Base-by-base conservation (phyloP, 2,113 vertebrate species). In the Nothoprocta pentlandii region DNA sequence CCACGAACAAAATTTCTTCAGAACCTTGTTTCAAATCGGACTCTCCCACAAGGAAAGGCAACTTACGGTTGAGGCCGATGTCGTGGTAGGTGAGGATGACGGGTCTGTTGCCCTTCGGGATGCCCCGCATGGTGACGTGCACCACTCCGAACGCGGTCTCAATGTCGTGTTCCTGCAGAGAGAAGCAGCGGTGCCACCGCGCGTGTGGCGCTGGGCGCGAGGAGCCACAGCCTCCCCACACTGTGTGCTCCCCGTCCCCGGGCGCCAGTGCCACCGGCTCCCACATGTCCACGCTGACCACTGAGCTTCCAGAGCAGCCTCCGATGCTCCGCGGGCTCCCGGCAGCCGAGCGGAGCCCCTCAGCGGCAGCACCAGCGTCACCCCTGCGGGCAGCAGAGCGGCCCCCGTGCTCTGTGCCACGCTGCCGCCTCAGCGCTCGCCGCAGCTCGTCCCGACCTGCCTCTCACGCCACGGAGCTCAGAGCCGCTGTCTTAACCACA, bases 11-110 rank as follows among this genome's bases (percentile, higher is more conserved):
- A 70, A 26, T 46, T 86, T 80, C 82, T 85, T 34, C 88, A 88
- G 61, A 56, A 56, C 30, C 53, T 56, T 56, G 53, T 30, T 56
- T 63, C 59, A 41, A 30, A 76, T 14, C 16, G 32, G 46, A 54
- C 39, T 34, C 23, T 51, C 39, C 67, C n/a, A 76, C 34, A 36
- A 23, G 6, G 17, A 15, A 34, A 21, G 14, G 41, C 15, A 15
- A 98, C 99, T 98, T 97, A 99, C 99, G 99, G 97, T 99, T 99
- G 58, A 99, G 98, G 92, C 99, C 99, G 62, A 99, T 98, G 97
- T 99, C 99, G 76, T 99, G 99, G 97, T 99, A 99, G 17, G 99
- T 99, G 92, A 99, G 98, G 97, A 99, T 99, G 87, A 99, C 98
- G 12, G 99, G 99, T 96, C 98, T 98, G 97, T 98, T 99, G 93